phyloP scores from a whole-genome alignment of 2,113 vertebrate species.

The Emydura subglobosa region DNA sequence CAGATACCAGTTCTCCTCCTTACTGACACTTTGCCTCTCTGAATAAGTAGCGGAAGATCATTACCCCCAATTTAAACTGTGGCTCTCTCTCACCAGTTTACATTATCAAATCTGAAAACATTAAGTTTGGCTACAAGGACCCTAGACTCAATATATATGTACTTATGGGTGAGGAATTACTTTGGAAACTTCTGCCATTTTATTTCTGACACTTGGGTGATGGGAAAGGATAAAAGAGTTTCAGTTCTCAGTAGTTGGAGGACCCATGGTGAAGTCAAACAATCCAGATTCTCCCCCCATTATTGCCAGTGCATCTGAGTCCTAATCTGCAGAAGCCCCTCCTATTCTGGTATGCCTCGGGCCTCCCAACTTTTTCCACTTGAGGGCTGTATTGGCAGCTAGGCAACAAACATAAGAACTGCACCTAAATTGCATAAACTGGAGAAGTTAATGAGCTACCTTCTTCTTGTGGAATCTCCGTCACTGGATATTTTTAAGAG shows the following conservation, averaged over 20 bases:
- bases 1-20: not conserved
- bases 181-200: not conserved
- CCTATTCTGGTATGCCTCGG: not conserved
- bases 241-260: not conserved
- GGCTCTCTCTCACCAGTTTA: not conserved
- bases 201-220: not conserved
- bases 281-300: not conserved
- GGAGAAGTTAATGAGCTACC: not conserved
- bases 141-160: not conserved
- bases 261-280: not conserved
- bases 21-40: not conserved
- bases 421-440: not conserved
- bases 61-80: not conserved
- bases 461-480: too few species aligned
- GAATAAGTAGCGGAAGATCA: not conserved
- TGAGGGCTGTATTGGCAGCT: not conserved
- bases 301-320: not conserved
- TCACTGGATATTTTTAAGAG: too few species aligned
- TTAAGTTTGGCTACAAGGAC: not conserved
- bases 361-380: not conserved
- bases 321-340: not conserved
- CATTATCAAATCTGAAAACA: not conserved
- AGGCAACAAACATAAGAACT: not conserved
- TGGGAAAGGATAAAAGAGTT: not conserved
- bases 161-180: not conserved